Evolutionary conservation across 1,140 invertebrate species (phyloP), one percentile per base, ranked within the genome.

Genomic region (Leptinotarsa defecta): DNA sequence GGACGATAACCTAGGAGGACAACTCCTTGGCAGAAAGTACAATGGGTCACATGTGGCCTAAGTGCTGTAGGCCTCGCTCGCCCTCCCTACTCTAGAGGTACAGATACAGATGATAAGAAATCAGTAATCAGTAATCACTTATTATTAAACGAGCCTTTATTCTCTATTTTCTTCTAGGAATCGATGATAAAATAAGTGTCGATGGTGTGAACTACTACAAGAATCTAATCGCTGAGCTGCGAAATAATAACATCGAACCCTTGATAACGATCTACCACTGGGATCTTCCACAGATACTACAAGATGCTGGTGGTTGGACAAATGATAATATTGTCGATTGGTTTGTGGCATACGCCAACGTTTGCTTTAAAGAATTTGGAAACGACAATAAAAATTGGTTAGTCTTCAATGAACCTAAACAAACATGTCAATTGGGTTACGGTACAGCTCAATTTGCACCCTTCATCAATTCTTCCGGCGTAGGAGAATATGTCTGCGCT

Each of bases 181-280:
- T 64, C 19, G 80, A 83, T 3, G 86, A 88, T 77, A 75, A 85
- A 17, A 79, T 91, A 0, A 92, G 91, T 79, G 84, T 87, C 43
- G 87, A 88, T 73, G 91, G 91, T 19, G 78, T 91, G 3, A 82
- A 87, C 3, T 92, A 92, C 80, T 92, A 93, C 82, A 89, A 91
- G 74, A 87, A 88, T 34, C 81, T 93, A 1, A 88, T 92, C 15
- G 84, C 91, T 2, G 84, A 83, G 68, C 74, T 90, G 22, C 27
- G 88, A 3, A 80, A 77, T 20, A 85, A 86, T 71, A 81, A 79
- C 34, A 89, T 91, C 61, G 73, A 86, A 74, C 89, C 89, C 8
- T 81, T 89, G 82, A 87, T 90, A 34, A 91, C 84, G 0, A 64
- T 87, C 43, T 86, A 83, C 69, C 85, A 87, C 74, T 86, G 85